Evolutionary conservation across 1,140 invertebrate species (phyloP).

Genomic region (Aphidius gifuensis): DNA sequence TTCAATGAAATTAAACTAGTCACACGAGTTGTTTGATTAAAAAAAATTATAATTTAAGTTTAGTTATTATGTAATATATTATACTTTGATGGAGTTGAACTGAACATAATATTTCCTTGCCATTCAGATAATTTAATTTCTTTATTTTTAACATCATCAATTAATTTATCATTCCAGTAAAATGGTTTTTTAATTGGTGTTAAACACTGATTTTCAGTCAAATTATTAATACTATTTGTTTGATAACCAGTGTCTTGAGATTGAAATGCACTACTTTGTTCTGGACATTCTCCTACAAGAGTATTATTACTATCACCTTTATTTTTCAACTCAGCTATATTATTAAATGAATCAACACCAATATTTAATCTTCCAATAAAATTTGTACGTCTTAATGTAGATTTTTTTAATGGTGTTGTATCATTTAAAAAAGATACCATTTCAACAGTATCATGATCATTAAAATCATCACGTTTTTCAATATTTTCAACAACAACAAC

Average conservation of each 20-base stretch:
- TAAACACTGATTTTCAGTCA: conserved; percentile 34
- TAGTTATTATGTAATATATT: no score
- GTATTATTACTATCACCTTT: conserved; percentile 34
- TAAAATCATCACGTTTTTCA: conserved; percentile 5
- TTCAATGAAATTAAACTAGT: no score
- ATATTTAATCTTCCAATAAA: conserved; percentile 26
- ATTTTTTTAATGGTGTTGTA: conserved; percentile 19
- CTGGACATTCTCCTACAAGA: conserved; percentile 28
- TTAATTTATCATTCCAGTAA: conserved; percentile 32
- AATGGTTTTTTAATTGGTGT: conserved; percentile 32
- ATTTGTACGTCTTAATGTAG: conserved; percentile 13
- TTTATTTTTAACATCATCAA: conserved; percentile 28
- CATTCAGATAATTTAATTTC: conserved; percentile 39
- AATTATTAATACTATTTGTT: conserved; percentile 44
- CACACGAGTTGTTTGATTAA: no score
- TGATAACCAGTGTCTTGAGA: conserved; percentile 50
- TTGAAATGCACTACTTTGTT: conserved; percentile 37
- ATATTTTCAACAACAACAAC: conserved; percentile 2
- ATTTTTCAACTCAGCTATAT: conserved; percentile 28
- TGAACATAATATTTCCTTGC: conserved; percentile 43
- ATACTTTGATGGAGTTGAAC: conserved; percentile 47
- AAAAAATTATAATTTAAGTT: no score
- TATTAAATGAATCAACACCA: conserved; percentile 31
- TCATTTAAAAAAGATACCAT: conserved; percentile 20
- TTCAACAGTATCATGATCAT: conserved; percentile 22